Base-by-base conservation (phyloP, 2,888 invertebrate genomes). In the Pyrgus malvae region DNA sequence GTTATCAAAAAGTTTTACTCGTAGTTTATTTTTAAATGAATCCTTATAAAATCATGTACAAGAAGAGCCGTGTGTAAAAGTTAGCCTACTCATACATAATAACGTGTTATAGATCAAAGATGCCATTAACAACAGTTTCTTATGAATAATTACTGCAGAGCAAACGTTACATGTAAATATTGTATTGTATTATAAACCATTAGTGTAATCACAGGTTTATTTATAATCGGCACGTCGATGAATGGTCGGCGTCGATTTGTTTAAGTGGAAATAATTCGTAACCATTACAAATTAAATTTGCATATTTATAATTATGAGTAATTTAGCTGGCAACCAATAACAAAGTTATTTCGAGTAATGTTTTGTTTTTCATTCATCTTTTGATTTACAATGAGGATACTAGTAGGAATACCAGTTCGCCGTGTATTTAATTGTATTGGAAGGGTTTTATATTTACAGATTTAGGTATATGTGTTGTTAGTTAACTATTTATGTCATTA, bases 181-280 rank as follows among this genome's bases (percentile, higher is more conserved):
- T n/a, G 64, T 63, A 67, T 71, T 72, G 68, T 69, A 66, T n/a
- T n/a, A n/a, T 68, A 66, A 72, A 63, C 63, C 57, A 64, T 65
- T 62, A 58, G 54, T 58, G 60, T 78, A 77, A 79, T 77, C 69
- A 74, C 70, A 69, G 69, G 63, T 68, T 70, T 51, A 51, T 51
- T 51, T 51, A 51, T 51, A 51, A 51, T 44, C 41, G 37, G 16
- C 31, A 14, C 11, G 35, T 42, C 66, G 65, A 68, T 69, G 63
- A 69, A 75, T 72, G 29, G 21, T 14, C 38, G 19, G 19, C 19
- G 44, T 42, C 44, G 38, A 45, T 53, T 53, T 38, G 38, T 46
- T 48, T 53, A 45, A 40, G 38, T 53, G 53, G 37, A 31, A 44
- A 45, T 45, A 16, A 33, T 49, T 40, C 21, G 21, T 12, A 11